Percentiles rank a stretch among this genome's conserved stretches.
phyloP scores from a whole-genome alignment of 1,140 invertebrate genomes.

The Lordiphosa mommai region DNA sequence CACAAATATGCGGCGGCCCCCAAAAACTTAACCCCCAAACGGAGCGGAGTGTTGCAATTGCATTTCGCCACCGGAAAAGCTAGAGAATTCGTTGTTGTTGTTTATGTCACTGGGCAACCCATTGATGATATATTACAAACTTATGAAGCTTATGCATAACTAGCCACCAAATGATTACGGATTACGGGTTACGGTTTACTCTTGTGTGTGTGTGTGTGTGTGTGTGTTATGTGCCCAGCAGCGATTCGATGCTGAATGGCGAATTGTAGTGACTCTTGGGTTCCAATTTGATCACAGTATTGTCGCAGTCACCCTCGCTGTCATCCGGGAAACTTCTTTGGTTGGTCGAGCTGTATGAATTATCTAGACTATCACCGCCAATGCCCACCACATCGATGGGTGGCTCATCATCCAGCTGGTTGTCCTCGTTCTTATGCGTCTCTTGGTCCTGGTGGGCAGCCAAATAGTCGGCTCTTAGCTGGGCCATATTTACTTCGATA shows the following conservation, averaged over 20 bases:
- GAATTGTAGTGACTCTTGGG: slow-evolving; percentile 34
- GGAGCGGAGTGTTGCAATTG: not conserved
- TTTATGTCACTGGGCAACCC: too few relatives aligned
- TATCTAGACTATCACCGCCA: slow-evolving; percentile 81
- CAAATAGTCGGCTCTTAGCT: slow-evolving; percentile 89
- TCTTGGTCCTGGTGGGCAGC: slow-evolving; percentile 79
- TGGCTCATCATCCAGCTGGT: slow-evolving; percentile 81
- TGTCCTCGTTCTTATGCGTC: slow-evolving; percentile 80
- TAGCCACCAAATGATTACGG: slow-evolving; percentile 17
- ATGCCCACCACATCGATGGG: slow-evolving; percentile 81
- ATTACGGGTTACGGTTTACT: not conserved
- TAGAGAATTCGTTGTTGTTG: too few relatives aligned
- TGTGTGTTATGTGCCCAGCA: slow-evolving; percentile 80
- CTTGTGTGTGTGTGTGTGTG: too few relatives aligned
- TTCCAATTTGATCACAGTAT: slow-evolving; percentile 18
- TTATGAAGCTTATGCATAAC: not conserved
- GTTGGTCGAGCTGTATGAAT: slow-evolving; percentile 80
- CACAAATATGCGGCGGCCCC: slow-evolving; percentile 9
- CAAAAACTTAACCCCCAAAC: slow-evolving; percentile 2
- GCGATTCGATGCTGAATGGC: slow-evolving; percentile 91
- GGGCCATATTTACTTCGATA: slow-evolving; percentile 91
- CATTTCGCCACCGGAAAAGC: too few relatives aligned
- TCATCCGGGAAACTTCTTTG: slow-evolving; percentile 32
- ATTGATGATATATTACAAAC: slow-evolving; percentile 2
- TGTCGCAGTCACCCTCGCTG: not conserved